These are phyloP conservation scores for Phymatocera aterrima DNA, from an alignment of 2,888 invertebrate species.

Conservation along the genomic window DNA sequence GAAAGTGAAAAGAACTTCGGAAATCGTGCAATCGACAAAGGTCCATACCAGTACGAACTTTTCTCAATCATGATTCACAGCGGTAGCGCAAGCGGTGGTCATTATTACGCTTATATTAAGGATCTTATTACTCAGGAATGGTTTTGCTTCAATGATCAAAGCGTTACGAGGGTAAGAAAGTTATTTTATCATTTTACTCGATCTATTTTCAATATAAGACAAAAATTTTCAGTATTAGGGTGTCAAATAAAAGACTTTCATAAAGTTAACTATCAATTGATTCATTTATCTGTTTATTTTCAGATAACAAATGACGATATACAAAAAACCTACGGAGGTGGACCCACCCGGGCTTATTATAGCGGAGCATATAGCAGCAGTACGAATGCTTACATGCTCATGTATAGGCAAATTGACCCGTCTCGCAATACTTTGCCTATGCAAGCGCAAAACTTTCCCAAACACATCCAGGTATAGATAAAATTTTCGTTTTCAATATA, in stretches of 20 bases:
- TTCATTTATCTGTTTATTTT: constrained; percentile 48
- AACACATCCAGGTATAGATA: constrained; percentile 80
- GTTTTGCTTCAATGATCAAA: constrained; percentile 94
- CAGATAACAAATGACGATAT: constrained; percentile 89
- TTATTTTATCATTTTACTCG: no score
- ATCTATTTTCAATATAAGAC: neutral
- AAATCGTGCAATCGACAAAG: constrained; percentile 72
- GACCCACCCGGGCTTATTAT: constrained; percentile 81
- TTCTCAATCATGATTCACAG: constrained; percentile 96
- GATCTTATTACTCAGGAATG: constrained; percentile 85
- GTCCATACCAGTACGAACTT: constrained; percentile 89
- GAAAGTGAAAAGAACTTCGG: constrained; percentile 77
- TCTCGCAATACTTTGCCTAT: constrained; percentile 81
- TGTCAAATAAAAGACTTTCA: no score
- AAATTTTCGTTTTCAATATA: neutral
- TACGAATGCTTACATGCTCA: constrained; percentile 94
- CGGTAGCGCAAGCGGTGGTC: constrained; percentile 92
- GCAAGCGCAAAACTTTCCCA: constrained; percentile 83
- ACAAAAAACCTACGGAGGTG: constrained; percentile 88
- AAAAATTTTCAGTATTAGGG: neutral
- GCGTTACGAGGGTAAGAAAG: constrained; percentile 81
- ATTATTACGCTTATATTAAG: constrained; percentile 94
- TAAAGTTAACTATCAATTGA: no score
- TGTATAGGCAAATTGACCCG: constrained; percentile 88
- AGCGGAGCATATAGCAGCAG: constrained; percentile 87